A percentile compares a stretch with the other conserved stretches of the same genome.
These are phyloP conservation scores for Schizothorax lantsangensis DNA, from an alignment of 2,797 vertebrate genomes.

Conservation along the genomic window DNA sequence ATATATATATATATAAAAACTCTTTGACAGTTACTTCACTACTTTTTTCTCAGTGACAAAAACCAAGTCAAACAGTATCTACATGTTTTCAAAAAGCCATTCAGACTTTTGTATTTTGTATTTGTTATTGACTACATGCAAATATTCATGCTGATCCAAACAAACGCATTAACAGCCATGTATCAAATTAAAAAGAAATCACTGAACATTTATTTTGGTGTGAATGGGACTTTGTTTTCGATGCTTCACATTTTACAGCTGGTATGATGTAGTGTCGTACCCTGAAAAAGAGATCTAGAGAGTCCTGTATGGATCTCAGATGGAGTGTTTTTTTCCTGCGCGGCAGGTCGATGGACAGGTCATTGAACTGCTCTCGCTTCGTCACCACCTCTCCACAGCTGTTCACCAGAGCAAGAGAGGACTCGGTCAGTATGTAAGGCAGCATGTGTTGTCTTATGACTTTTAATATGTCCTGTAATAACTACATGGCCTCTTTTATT, in stretches of 20 bases:
- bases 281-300: constrained; percentile 97
- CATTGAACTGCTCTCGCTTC: constrained; percentile 97
- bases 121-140: not conserved
- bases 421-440: not conserved
- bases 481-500: constrained; percentile 61
- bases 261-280: constrained; percentile 65
- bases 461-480: not conserved
- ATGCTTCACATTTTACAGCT: too few species aligned
- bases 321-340: constrained; percentile 91
- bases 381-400: constrained; percentile 94
- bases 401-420: constrained; percentile 43
- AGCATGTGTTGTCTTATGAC: not conserved
- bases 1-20: too few species aligned
- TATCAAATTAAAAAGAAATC: not conserved
- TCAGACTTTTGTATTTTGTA: not conserved
- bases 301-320: constrained; percentile 94
- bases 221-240: not conserved
- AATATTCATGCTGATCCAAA: not conserved
- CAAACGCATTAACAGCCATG: not conserved
- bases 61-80: not conserved
- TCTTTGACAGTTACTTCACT: too few species aligned
- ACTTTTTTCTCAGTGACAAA: too few species aligned
- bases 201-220: not conserved
- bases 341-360: constrained; percentile 96
- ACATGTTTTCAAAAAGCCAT: not conserved